Evolutionary conservation across 1,140 invertebrate genomes (phyloP).

Genomic region (Hylaeus anthracinus): DNA sequence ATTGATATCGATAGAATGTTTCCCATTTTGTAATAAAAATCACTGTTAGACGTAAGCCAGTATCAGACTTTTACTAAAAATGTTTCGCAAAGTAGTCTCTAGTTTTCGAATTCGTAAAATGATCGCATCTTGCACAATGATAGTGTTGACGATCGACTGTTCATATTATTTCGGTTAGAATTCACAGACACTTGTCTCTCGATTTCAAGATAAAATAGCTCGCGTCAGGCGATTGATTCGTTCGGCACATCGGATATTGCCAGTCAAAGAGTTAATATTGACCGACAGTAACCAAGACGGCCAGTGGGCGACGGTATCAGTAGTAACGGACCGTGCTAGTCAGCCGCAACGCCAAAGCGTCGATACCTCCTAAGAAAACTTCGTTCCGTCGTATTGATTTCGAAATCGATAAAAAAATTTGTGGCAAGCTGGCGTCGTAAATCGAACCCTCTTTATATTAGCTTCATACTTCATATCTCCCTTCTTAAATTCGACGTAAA

Average conservation of each 20-base stretch:
- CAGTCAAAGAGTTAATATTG: conserved; percentile 44
- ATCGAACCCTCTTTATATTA: no score
- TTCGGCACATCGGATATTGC: conserved; percentile 10
- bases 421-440: no score
- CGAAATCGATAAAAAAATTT: no score
- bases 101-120: not conserved
- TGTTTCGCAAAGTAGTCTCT: no score
- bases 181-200: not conserved
- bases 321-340: conserved; percentile 33
- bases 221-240: not conserved
- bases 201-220: not conserved
- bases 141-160: not conserved
- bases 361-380: not conserved
- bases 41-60: no score
- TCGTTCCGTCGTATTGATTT: not conserved
- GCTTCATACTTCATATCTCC: no score
- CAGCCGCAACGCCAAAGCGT: not conserved
- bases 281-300: conserved; percentile 4
- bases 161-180: not conserved
- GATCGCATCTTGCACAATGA: not conserved
- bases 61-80: no score
- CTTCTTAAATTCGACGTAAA: no score
- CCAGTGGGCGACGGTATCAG: conserved; percentile 11
- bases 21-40: no score
- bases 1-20: no score